Conservation (phyloP, 2,888 invertebrate species). For the Myopa testacea region DNA sequence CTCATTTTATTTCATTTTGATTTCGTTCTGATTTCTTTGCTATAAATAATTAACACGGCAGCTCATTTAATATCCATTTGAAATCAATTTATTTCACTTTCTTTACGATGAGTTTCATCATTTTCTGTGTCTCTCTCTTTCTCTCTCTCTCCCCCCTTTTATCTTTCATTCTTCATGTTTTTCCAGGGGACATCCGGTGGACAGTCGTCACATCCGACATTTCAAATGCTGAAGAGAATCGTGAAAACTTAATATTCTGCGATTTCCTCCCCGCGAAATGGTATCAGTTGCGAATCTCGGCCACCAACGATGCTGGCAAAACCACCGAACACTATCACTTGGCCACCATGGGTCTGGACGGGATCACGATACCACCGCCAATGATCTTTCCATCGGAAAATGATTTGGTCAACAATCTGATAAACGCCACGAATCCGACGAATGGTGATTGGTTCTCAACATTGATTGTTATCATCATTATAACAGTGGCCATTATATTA, state of each 20-base stretch:
- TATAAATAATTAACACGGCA: not conserved
- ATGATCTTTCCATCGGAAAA: constrained; percentile 64
- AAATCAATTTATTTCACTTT: constrained; percentile 26
- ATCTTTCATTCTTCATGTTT: not conserved
- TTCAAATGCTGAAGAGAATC: constrained; percentile 68
- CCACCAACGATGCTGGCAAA: constrained; percentile 74
- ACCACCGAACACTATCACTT: constrained; percentile 74
- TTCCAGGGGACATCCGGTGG: constrained; percentile 66
- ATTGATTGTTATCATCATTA: constrained; percentile 64
- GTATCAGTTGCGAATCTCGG: constrained; percentile 74
- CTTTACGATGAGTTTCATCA: not conserved
- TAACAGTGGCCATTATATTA: constrained; percentile 62
- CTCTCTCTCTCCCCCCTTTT: not conserved
- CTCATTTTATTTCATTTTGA: not conserved
- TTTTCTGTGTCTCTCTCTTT: not conserved
- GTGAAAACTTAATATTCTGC: constrained; percentile 70
- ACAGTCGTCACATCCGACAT: constrained; percentile 69
- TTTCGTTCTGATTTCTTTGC: not conserved
- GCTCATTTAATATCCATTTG: constrained; percentile 6
- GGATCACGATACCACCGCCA: constrained; percentile 67
- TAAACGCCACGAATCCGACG: constrained; percentile 64
- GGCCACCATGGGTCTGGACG: constrained; percentile 72
- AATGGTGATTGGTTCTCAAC: constrained; percentile 66
- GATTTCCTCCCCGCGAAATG: constrained; percentile 73
- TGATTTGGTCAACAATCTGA: constrained; percentile 66